Evolutionary conservation across 2,113 vertebrate genomes (phyloP).

Genomic region (Centropristis striata): DNA sequence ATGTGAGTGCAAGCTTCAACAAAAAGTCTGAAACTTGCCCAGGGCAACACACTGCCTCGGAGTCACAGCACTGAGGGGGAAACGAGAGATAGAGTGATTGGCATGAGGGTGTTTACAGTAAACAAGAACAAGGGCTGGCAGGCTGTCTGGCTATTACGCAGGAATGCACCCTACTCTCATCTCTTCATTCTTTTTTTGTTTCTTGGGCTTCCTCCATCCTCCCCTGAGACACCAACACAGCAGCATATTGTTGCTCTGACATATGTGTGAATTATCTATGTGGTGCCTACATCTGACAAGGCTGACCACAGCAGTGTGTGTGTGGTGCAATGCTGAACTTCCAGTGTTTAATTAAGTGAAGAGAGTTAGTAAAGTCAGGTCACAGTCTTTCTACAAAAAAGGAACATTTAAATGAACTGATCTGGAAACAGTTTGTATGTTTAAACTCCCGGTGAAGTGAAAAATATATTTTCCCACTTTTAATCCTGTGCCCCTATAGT

Average conservation of each 20-base stretch:
- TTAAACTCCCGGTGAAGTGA: no score
- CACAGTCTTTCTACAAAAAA: not conserved
- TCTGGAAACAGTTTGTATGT: slow-evolving; percentile 3
- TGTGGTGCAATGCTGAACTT: not conserved
- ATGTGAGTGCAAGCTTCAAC: slow-evolving; percentile 52
- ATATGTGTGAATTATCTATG: slow-evolving; percentile 42
- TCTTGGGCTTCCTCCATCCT: slow-evolving; percentile 17
- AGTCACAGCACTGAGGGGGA: slow-evolving; percentile 52
- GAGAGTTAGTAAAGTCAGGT: not conserved
- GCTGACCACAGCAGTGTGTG: slow-evolving; percentile 15
- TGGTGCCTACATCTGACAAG: slow-evolving; percentile 22
- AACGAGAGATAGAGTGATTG: slow-evolving; percentile 65
- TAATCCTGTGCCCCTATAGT: no score
- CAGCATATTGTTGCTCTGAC: slow-evolving; percentile 25
- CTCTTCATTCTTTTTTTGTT: slow-evolving; percentile 17
- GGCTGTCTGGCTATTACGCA: slow-evolving; percentile 67
- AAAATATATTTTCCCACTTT: no score
- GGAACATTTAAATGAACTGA: not conserved
- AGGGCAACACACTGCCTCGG: slow-evolving; percentile 49
- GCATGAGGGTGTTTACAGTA: slow-evolving; percentile 79
- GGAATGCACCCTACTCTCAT: slow-evolving; percentile 75
- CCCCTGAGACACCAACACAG: slow-evolving; percentile 28
- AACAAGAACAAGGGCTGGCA: slow-evolving; percentile 72
- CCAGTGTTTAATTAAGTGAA: slow-evolving; percentile 26
- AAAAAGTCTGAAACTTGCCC: slow-evolving; percentile 53